Base-by-base conservation (phyloP, 1,140 invertebrate species). In the Gryon sp. region DNA sequence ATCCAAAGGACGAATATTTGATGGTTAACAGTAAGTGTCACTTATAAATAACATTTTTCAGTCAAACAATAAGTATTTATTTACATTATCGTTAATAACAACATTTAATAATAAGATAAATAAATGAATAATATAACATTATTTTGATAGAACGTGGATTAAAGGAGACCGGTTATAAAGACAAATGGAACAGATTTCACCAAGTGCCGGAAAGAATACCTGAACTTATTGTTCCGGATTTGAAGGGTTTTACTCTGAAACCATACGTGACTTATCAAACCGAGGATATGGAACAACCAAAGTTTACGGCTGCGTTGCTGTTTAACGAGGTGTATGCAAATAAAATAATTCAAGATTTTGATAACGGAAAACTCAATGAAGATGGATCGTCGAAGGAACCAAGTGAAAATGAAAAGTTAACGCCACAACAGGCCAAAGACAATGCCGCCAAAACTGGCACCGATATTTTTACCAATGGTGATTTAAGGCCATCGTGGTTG, bases 181-280 rank as follows among this genome's bases (percentile, higher is more conserved):
- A 77, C 8, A 66, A 83, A 2, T 80, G 88, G 1, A 87, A 92
- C 34, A 87, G 89, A 70, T 95, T 91, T 85, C 86, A 93, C 2
- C 73, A 80, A 14, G 85, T 98, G 11, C 93, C 93, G n/a, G 97
- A 99, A 91, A 96, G 94, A 92, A 92, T 97, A 70, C 96, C 97
- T 7, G 94, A 98, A 84, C 82, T 99, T 9, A 92, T 99, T 66
- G 97, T 99, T 11, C 98, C 98, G 1, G 93, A 98, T 84, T 87
- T 99, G 2, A 93, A 91, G 76, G 92, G 70, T 69, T 92, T 91
- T 43, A 85, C 92, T 88, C 88, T 99, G 16, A 98, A 97, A 87
- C 96, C 98, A 0, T 99, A 99, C 83, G 97, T 99, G 0, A 96
- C 96, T 0, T 99, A 98, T 80, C 91, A 91, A 86, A 91, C 92